A percentile compares a stretch with the other conserved stretches of the same genome.
Conservation (phyloP, 2,888 invertebrate genomes). For the Caenorhabditis sp. region DNA sequence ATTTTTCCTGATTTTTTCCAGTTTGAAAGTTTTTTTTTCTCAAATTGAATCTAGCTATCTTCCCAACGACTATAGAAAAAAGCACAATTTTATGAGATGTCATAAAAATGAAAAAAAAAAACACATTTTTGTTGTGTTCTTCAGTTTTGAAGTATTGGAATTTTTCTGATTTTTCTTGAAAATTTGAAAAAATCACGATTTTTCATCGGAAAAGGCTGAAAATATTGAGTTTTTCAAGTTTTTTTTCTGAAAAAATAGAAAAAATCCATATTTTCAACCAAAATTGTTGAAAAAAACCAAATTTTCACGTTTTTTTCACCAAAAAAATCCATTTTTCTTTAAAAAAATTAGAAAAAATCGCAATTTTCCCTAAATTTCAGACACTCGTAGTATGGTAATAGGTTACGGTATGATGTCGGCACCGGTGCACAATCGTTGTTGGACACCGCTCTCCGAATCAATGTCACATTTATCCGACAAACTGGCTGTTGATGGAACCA, state of each 20-base stretch:
- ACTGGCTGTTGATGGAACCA: conserved; percentile 52
- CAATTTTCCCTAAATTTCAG: conserved; percentile 13
- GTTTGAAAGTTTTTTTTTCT: too few relatives aligned
- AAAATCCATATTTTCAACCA: too few relatives aligned
- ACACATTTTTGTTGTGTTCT: not conserved
- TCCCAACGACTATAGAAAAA: not conserved
- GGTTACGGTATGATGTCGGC: conserved; percentile 44
- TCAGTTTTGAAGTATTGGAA: not conserved
- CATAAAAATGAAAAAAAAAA: conserved; percentile 4
- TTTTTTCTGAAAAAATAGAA: too few relatives aligned
- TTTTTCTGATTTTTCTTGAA: not conserved
- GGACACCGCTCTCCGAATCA: conserved; percentile 54
- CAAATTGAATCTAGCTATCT: too few relatives aligned
- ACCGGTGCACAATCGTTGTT: conserved; percentile 26
- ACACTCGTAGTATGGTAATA: conserved; percentile 32
- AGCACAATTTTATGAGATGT: not conserved
- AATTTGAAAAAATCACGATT: too few relatives aligned
- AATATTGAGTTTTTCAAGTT: too few relatives aligned
- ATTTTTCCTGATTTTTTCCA: too few relatives aligned
- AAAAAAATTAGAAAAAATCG: not conserved
- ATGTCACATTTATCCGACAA: conserved; percentile 60
- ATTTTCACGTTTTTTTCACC: too few relatives aligned
- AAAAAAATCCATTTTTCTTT: too few relatives aligned
- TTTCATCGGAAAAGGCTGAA: too few relatives aligned
- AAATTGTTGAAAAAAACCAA: too few relatives aligned